Base-by-base conservation (phyloP, 2,888 invertebrate species). In the Danaus chrysippus region DNA sequence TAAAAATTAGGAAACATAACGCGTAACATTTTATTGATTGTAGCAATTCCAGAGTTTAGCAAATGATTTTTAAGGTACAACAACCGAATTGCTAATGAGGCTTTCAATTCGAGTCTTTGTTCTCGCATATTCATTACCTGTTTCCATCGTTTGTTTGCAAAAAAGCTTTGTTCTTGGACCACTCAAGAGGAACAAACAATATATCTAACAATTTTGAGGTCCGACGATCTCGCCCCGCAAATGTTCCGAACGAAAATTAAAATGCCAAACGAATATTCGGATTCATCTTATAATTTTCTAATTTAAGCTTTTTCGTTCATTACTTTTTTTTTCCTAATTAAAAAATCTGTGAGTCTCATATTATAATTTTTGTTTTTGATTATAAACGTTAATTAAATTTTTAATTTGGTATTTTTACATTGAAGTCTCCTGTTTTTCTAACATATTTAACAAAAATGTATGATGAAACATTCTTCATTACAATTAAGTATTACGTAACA, bases 61-160 rank as follows among this genome's bases (percentile, higher is more conserved):
- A 83, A 87, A 87, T 83, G 78, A 83, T 88, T 88, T 85, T 87
- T 81, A 81, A 82, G 84, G 82, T 78, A 81, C 84, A 76, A 72
- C 77, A 67, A 77, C 76, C 77, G 88, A 88, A 89, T 88, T 74
- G 79, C 78, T 88, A 88, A 90, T 87, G 87, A 88, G 84, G 72
- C 76, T 73, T 74, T 74, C 81, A 77, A 83, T 84, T 78, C 73
- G 78, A 76, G 68, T 73, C 84, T 86, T 88, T 89, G 87, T 87
- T 86, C 76, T 81, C 77, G 85, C 81, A 85, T 87, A 87, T 86
- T 87, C 86, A 89, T 88, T 87, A 88, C 85, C 84, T 86, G 83
- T 73, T 73, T 68, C 77, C 82, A 80, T 77, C 77, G 76, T 76
- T 79, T 81, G 80, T 79, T 81, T 76, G 76, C 81, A 79, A 85